These are phyloP conservation scores for Phymorhynchus buccinoides DNA, from an alignment of 1,140 invertebrate genomes.

Conservation along the genomic window DNA sequence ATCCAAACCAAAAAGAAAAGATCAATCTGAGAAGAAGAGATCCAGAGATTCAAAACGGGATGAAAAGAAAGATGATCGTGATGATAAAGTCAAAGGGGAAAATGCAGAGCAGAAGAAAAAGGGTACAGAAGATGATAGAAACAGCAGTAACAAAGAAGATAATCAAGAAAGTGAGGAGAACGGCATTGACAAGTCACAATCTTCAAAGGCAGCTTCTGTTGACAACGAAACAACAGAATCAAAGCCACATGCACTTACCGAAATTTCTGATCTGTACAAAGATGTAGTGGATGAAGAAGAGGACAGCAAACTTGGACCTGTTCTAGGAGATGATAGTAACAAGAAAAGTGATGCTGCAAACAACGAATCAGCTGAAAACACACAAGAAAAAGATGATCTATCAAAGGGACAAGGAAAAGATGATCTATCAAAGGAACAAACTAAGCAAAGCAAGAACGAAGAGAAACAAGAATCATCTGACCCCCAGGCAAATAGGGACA, in stretches of 20 bases:
- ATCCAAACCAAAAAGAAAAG: constrained; percentile 26
- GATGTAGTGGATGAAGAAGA: constrained; percentile 5
- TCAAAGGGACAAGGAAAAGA: not conserved
- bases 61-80: constrained; percentile 11
- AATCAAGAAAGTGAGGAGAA: not conserved
- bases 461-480: not conserved
- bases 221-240: not conserved
- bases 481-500: constrained; percentile 10
- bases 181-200: not conserved
- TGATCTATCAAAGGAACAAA: not conserved
- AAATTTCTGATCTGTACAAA: constrained; percentile 20
- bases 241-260: constrained; percentile 15
- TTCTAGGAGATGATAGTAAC: not conserved
- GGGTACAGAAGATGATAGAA: not conserved
- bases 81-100: constrained; percentile 28
- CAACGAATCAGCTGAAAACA: no score
- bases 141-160: not conserved
- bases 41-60: constrained; percentile 20
- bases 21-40: constrained; percentile 34
- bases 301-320: not conserved
- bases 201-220: not conserved
- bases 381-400: not conserved
- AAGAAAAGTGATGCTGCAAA: not conserved
- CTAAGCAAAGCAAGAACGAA: constrained; percentile 32
- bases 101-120: not conserved